phyloP scores from a whole-genome alignment of 35 echinoderm and acorn worm genomes.

The Hemicentrotus pulcherrimus region DNA sequence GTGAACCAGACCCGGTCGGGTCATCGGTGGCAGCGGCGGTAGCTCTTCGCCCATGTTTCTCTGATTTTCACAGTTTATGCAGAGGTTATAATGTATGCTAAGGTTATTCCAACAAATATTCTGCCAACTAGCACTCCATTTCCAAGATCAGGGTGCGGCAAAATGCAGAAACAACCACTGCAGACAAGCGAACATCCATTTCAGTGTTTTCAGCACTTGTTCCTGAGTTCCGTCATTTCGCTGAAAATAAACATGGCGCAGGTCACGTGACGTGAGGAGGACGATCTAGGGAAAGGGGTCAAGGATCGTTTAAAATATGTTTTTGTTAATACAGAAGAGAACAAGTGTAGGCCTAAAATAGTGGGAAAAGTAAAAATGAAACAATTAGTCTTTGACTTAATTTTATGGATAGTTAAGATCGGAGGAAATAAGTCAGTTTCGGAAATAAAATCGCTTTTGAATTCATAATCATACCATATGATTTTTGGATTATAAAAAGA shows the following conservation, averaged over 20 bases:
- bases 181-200: conserved; percentile 50
- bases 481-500: no score
- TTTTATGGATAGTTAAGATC: no score
- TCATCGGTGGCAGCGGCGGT: conserved; percentile 44
- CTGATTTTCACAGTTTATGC: neutral
- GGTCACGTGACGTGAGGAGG: conserved; percentile 64
- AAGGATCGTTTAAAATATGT: conserved; percentile 5
- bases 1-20: conserved; percentile 31
- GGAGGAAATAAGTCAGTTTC: no score
- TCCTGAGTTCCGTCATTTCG: neutral
- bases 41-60: conserved; percentile 67
- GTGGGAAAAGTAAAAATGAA: no score
- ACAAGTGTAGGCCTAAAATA: neutral
- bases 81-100: neutral
- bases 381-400: no score
- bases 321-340: neutral
- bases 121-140: conserved; percentile 35
- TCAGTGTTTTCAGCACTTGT: neutral
- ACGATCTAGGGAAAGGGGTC: conserved; percentile 50
- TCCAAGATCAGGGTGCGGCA: conserved; percentile 34
- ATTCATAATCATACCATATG: no score
- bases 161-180: neutral
- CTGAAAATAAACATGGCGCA: conserved; percentile 61
- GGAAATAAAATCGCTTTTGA: no score
- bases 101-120: conserved; percentile 3